Percentiles rank a stretch among this genome's conserved stretches.
Conservation (phyloP, 2,888 invertebrate species). For the Arctia plantaginis region DNA sequence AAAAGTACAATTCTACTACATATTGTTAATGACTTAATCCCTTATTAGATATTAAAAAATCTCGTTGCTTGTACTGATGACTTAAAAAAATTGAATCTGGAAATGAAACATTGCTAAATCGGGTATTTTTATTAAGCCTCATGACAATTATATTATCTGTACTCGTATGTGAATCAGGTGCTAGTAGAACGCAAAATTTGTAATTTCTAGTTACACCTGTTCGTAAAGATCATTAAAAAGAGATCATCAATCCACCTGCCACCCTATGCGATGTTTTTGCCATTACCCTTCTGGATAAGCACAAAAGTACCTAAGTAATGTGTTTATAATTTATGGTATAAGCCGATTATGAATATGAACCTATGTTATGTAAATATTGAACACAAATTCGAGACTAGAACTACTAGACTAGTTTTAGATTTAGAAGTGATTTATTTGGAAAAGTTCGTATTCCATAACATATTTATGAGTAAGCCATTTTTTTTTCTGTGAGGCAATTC, state of each 20-base stretch:
- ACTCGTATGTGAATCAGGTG: slow-evolving; percentile 6
- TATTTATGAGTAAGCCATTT: no score
- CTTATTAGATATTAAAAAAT: no score
- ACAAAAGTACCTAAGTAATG: neutral
- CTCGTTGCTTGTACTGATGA: no score
- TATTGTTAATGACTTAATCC: no score
- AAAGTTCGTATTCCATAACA: neutral
- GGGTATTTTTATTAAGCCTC: no score
- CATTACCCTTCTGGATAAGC: slow-evolving; percentile 17
- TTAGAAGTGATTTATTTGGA: neutral
- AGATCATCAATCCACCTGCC: slow-evolving; percentile 11
- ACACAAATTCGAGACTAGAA: neutral
- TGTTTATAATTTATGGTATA: neutral
- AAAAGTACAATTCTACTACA: no score
- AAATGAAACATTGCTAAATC: no score
- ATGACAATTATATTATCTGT: no score
- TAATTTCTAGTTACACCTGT: slow-evolving; percentile 9
- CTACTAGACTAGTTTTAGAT: neutral
- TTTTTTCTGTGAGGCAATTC: no score
- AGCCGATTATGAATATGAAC: neutral
- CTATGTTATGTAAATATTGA: neutral
- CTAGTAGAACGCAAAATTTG: neutral
- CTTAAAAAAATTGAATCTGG: no score
- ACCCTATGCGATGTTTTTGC: slow-evolving; percentile 5
- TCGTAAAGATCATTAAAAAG: slow-evolving; percentile 1